Evolutionary conservation across 2,113 vertebrate genomes (phyloP).

Genomic region (Marmota monax): DNA sequence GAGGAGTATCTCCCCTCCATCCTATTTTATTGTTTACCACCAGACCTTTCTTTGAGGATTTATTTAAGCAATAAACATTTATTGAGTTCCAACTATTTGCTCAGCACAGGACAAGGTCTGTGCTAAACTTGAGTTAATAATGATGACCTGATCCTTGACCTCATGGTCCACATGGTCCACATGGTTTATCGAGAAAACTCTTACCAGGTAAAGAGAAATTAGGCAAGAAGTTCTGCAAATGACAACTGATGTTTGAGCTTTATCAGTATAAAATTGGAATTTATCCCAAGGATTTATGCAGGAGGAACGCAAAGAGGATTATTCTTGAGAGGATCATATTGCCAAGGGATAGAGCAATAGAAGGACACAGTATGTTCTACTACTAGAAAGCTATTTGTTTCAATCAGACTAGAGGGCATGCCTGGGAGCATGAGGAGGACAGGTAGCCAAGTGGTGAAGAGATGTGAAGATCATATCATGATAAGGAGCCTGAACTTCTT

Average conservation of each 20-base stretch:
- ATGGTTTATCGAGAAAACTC: background rate
- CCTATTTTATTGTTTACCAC: slow-evolving; percentile 39
- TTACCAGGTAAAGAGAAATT: background rate
- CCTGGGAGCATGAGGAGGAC: background rate
- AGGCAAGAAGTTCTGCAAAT: background rate
- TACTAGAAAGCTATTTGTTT: background rate
- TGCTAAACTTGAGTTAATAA: slow-evolving; percentile 50
- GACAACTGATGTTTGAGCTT: background rate
- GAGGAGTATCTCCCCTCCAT: background rate
- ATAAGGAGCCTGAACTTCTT: background rate
- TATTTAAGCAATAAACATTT: slow-evolving; percentile 72
- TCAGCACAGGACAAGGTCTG: slow-evolving; percentile 63
- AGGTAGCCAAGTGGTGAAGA: background rate
- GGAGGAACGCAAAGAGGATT: background rate
- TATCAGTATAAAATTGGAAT: background rate
- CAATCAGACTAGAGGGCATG: background rate
- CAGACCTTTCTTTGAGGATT: slow-evolving; percentile 57
- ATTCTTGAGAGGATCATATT: slow-evolving; percentile 9
- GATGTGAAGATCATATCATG: background rate
- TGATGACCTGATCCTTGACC: slow-evolving; percentile 65
- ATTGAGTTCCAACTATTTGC: slow-evolving; percentile 59
- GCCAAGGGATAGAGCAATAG: background rate
- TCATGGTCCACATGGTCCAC: background rate
- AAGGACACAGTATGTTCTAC: background rate
- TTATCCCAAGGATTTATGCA: background rate